Evolutionary conservation across 2,797 vertebrate genomes (phyloP), one percentile per base, ranked within the genome.

Genomic region (Columba guinea): DNA sequence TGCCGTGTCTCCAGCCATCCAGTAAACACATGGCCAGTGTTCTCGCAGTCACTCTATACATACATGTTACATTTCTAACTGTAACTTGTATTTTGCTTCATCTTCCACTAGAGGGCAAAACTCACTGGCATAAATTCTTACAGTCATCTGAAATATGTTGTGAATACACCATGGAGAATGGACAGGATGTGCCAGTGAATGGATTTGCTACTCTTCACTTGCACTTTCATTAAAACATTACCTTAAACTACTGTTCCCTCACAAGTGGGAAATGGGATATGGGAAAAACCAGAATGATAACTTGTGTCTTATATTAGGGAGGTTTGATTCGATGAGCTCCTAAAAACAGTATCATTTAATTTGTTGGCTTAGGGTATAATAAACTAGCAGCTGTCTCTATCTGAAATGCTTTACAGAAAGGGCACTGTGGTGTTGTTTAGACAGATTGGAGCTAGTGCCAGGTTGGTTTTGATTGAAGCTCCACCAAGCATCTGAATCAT

Each of bases 71-170:
- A 1, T 76, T 92, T 84, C 26, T 30, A 56, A 26, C 19, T 23
- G 7, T 28, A 11, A 23, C 27, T 81, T 87, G 84, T 62, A 64
- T 77, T 96, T 86, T 83, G 19, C 41, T 65, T 41, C 24, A 16
- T 84, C 70, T 85, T 93, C 92, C 95, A 89, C 89, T 88, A 96
- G 95, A 96, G 97, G 97, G 96, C 91, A 89, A 94, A 94, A 87
- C 39, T 27, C 21, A 4, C 23, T 73, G 51, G 11, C 13, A 16
- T 32, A 48, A 79, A 51, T 41, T 28, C 49, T 62, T 80, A 15
- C 18, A 60, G 55, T 32, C 22, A 21, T 81, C 55, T 56, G 46
- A 64, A 71, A 49, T 37, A 22, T 2, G 4, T 74, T 74, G 41
- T 46, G 70, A 88, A 59, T 34, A 46, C 2, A 18, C 9, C 23